phyloP scores from a whole-genome alignment of 2,797 vertebrate species.

The Dermochelys coriacea region DNA sequence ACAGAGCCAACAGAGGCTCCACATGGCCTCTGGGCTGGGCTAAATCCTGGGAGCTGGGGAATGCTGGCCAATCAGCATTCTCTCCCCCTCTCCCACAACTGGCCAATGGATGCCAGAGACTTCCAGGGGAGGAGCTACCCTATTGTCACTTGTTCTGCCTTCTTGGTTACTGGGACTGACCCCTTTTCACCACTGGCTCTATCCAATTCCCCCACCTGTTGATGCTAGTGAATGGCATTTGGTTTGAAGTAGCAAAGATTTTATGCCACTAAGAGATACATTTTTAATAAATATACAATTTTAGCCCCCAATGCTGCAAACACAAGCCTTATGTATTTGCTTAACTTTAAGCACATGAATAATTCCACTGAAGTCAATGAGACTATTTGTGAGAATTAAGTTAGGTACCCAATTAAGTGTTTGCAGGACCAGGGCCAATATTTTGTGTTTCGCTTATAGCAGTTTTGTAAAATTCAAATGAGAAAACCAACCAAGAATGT shows the following conservation, averaged over 20 bases:
- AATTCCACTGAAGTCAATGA: background rate
- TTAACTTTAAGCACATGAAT: background rate
- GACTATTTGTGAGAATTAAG: background rate
- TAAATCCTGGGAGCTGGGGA: too few species aligned
- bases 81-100: background rate
- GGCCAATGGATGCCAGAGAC: background rate
- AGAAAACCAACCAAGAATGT: background rate
- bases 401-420: background rate
- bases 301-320: background rate
- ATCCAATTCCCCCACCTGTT: background rate
- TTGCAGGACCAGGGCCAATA: background rate
- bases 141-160: background rate
- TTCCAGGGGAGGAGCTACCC: background rate
- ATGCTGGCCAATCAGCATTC: too few species aligned
- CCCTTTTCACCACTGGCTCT: background rate
- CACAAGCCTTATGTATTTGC: background rate
- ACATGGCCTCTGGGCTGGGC: too few species aligned
- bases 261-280: too few species aligned
- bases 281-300: background rate
- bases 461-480: background rate
- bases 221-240: background rate
- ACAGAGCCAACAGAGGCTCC: too few species aligned
- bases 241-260: background rate
- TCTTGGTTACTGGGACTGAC: too few species aligned
- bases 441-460: background rate